phyloP scores from a whole-genome alignment of 1,140 invertebrate genomes.

The Drosophila oshimai region DNA sequence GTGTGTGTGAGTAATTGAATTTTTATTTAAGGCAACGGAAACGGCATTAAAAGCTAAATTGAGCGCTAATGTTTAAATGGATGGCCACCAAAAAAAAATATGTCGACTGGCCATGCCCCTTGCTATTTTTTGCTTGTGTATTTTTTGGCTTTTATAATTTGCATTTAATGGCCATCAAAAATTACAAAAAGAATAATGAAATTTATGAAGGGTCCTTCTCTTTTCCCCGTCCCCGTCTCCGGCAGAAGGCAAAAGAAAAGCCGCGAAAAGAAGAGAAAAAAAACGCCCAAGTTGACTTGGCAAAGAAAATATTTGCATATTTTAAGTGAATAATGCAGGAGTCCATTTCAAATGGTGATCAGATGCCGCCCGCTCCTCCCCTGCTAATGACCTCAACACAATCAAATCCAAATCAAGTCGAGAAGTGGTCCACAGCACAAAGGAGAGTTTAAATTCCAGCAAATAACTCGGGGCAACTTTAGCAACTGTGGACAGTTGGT shows the following conservation, averaged over 20 bases:
- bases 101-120: constrained; percentile 24
- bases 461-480: not conserved
- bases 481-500: not conserved
- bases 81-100: constrained; percentile 44
- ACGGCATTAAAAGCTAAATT: constrained; percentile 79
- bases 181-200: constrained; percentile 66
- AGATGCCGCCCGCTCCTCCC: constrained; percentile 10
- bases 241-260: constrained; percentile 1
- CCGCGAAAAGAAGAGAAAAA: not conserved
- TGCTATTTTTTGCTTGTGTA: constrained; percentile 19
- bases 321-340: constrained; percentile 49
- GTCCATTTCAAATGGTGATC: constrained; percentile 52
- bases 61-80: constrained; percentile 64
- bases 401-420: constrained; percentile 43
- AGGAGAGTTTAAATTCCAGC: constrained; percentile 12
- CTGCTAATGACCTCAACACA: constrained; percentile 44
- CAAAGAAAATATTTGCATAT: constrained; percentile 71
- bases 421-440: not conserved
- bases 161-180: constrained; percentile 77
- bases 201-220: constrained; percentile 52
- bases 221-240: not conserved
- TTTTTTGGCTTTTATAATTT: constrained; percentile 67
- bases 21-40: constrained; percentile 76
- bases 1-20: constrained; percentile 63
- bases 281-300: constrained; percentile 28